Percentiles rank a stretch among this genome's conserved stretches.
These are phyloP conservation scores for Leptinotarsa defecta DNA, from an alignment of 1,140 invertebrate species.

Conservation along the genomic window DNA sequence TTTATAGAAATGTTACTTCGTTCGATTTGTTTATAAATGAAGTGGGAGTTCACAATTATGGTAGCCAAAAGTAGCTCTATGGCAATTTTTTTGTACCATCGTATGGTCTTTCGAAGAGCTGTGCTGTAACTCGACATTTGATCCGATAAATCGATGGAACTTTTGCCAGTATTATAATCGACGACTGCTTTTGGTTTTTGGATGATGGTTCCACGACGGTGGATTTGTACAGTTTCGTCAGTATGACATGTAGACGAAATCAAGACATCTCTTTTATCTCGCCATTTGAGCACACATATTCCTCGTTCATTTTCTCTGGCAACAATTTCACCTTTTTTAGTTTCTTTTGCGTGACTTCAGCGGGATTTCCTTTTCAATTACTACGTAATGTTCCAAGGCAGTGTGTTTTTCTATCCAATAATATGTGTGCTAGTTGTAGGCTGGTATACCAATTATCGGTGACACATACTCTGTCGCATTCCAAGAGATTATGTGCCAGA, in stretches of 20 bases:
- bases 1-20: slow-evolving; percentile 23
- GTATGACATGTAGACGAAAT: slow-evolving; percentile 32
- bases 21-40: slow-evolving; percentile 35
- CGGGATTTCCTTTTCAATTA: slow-evolving; percentile 11
- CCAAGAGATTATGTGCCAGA: neutral
- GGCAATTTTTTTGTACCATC: neutral
- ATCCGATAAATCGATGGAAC: slow-evolving; percentile 54
- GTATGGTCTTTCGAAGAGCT: neutral
- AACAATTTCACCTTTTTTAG: too few species aligned
- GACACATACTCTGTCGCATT: neutral
- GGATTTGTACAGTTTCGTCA: slow-evolving; percentile 42
- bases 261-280: too few species aligned
- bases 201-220: slow-evolving; percentile 38
- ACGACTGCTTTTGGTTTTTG: slow-evolving; percentile 50
- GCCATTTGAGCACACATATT: neutral
- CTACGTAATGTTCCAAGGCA: slow-evolving; percentile 55
- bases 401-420: slow-evolving; percentile 19
- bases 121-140: slow-evolving; percentile 42
- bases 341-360: neutral
- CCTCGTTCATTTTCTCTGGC: neutral
- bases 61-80: slow-evolving; percentile 54
- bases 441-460: slow-evolving; percentile 12
- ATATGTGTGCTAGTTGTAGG: neutral
- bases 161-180: slow-evolving; percentile 53
- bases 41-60: slow-evolving; percentile 45